phyloP scores from a whole-genome alignment of 1,140 invertebrate species.

The Mycetomoellerius zeteki region DNA sequence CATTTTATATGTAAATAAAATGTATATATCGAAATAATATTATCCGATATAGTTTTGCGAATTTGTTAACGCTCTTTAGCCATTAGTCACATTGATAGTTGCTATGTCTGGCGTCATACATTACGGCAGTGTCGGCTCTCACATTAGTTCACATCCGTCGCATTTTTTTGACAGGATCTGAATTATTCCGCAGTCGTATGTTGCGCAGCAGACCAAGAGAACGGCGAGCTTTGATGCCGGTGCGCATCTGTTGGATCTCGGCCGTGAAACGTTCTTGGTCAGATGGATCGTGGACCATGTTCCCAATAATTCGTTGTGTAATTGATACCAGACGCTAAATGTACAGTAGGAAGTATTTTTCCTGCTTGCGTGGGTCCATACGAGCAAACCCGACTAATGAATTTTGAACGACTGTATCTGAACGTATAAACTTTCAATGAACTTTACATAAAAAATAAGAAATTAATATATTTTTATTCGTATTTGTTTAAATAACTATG shows the following conservation, averaged over 20 bases:
- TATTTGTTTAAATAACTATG: too few species aligned
- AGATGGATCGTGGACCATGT: slow-evolving; percentile 28
- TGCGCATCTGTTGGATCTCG: slow-evolving; percentile 67
- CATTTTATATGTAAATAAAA: background rate
- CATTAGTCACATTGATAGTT: background rate
- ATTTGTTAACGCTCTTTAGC: background rate
- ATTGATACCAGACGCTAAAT: slow-evolving; percentile 59
- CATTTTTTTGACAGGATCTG: slow-evolving; percentile 33
- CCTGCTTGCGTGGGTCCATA: background rate
- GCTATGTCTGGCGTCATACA: background rate
- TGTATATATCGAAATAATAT: background rate
- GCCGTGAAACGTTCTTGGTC: slow-evolving; percentile 47
- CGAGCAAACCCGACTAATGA: background rate
- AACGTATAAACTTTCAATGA: background rate
- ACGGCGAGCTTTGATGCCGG: slow-evolving; percentile 62
- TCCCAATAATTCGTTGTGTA: slow-evolving; percentile 58
- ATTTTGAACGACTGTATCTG: background rate
- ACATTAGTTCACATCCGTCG: slow-evolving; percentile 9
- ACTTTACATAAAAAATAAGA: background rate
- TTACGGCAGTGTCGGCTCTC: background rate
- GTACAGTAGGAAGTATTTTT: slow-evolving; percentile 43
- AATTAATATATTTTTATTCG: background rate
- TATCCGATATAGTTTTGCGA: background rate
- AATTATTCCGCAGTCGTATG: slow-evolving; percentile 27
- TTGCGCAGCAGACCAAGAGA: slow-evolving; percentile 12